These are phyloP conservation scores for Pristionchus maxplancki DNA, from an alignment of 2,888 invertebrate species.

Conservation along the genomic window DNA sequence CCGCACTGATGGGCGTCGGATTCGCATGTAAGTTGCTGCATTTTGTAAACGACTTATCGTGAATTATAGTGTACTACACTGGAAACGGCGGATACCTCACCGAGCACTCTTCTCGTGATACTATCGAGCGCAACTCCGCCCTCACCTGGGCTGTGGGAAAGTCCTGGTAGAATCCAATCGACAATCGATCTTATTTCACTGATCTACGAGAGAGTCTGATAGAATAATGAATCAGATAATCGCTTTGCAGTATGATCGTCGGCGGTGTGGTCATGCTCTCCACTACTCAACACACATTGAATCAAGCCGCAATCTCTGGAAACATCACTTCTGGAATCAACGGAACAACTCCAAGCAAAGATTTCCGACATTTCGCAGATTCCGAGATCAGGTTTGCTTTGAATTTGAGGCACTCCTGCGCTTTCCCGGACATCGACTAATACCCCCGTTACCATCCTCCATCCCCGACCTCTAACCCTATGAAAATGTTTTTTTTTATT, in stretches of 20 bases:
- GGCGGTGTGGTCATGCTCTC: constrained; percentile 41
- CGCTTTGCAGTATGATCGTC: background rate
- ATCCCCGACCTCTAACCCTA: too few relatives aligned
- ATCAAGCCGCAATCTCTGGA: background rate
- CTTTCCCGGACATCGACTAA: too few relatives aligned
- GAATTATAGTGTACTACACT: constrained; percentile 60
- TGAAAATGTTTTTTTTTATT: too few relatives aligned
- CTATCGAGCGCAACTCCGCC: constrained; percentile 58
- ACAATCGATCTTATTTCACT: background rate
- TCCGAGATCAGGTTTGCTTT: constrained; percentile 14
- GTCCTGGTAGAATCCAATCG: constrained; percentile 54
- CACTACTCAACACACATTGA: background rate
- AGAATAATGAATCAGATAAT: background rate
- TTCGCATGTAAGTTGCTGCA: constrained; percentile 58
- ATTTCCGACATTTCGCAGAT: background rate
- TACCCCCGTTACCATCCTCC: too few relatives aligned
- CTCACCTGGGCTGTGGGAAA: constrained; percentile 60
- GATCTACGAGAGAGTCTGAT: too few relatives aligned
- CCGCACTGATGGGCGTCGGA: constrained; percentile 59
- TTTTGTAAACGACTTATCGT: background rate
- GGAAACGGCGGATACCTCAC: constrained; percentile 61
- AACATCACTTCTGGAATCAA: background rate
- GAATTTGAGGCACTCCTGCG: too few relatives aligned
- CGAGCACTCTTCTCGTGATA: constrained; percentile 60
- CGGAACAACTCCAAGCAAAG: background rate